Conservation (phyloP, 1,140 invertebrate genomes). For the Hylaeus volcanicus region DNA sequence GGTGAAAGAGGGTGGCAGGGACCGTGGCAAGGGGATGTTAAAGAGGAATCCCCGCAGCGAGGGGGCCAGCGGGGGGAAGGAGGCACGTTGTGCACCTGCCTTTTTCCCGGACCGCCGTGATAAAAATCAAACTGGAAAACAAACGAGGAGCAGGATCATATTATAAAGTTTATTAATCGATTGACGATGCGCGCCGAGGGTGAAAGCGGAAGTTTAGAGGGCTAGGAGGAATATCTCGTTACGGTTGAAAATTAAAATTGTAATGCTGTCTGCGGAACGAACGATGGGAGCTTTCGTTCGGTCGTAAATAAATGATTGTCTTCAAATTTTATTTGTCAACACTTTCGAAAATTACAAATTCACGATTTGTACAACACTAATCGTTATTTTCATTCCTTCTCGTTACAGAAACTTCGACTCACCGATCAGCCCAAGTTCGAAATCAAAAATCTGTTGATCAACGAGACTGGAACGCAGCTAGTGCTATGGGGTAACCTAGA, state of each 20-base stretch:
- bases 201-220: constrained; percentile 31
- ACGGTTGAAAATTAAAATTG: constrained; percentile 30
- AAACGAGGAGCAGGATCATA: constrained; percentile 71
- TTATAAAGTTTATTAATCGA: constrained; percentile 80
- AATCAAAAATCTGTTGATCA: constrained; percentile 77
- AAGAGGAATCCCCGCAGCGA: constrained; percentile 47
- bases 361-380: background rate
- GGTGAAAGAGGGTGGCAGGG: constrained; percentile 16
- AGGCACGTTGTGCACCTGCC: constrained; percentile 57
- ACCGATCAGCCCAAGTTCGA: constrained; percentile 79
- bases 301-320: background rate
- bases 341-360: no score
- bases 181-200: constrained; percentile 64
- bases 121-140: constrained; percentile 77
- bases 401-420: constrained; percentile 74
- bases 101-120: constrained; percentile 60
- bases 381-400: constrained; percentile 10
- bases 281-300: constrained; percentile 3
- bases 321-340: no score
- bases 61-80: constrained; percentile 7
- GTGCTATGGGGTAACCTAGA: constrained; percentile 77
- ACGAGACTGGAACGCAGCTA: constrained; percentile 77
- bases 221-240: constrained; percentile 56
- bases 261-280: background rate
- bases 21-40: constrained; percentile 32